Percentiles rank a stretch among this genome's conserved stretches.
phyloP scores from a whole-genome alignment of 2,113 vertebrate species.

The Paraplagusia blochii region DNA sequence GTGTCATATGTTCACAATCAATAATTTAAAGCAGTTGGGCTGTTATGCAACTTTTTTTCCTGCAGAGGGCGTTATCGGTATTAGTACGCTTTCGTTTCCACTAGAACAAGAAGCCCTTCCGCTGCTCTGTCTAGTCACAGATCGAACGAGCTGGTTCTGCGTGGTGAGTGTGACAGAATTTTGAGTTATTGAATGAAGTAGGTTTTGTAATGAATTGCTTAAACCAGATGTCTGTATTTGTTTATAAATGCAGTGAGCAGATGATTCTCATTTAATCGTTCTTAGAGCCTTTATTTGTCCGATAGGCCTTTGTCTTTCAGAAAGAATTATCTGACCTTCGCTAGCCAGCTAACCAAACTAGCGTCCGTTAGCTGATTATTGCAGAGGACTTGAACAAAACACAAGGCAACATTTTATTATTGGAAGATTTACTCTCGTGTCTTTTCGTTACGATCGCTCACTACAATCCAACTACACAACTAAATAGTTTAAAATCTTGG shows the following conservation, averaged over 20 bases:
- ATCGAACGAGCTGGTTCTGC: conserved; percentile 3
- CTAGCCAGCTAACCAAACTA: conserved; percentile 50
- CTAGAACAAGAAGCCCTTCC: conserved; percentile 43
- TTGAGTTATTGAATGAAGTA: not conserved
- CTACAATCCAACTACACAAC: too few relatives aligned
- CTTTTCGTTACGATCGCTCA: too few relatives aligned
- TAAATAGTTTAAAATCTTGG: too few relatives aligned
- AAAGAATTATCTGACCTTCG: conserved; percentile 62
- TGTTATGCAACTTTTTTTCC: conserved; percentile 4
- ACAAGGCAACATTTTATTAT: not conserved
- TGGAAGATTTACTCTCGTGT: too few relatives aligned
- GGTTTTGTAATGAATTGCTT: not conserved
- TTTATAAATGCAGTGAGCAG: accelerated
- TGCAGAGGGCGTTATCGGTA: conserved; percentile 19
- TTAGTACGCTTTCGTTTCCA: accelerated
- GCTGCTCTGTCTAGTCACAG: conserved; percentile 21
- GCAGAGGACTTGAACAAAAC: conserved; percentile 17
- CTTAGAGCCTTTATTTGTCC: not conserved
- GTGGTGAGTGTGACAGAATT: conserved; percentile 44
- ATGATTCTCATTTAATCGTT: accelerated
- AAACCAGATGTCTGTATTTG: accelerated
- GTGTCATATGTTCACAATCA: too few relatives aligned
- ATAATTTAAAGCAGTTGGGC: too few relatives aligned
- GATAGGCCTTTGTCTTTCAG: not conserved
- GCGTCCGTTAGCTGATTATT: conserved; percentile 11